Conservation (phyloP, 2,888 invertebrate genomes). For the Taenaris catops region DNA sequence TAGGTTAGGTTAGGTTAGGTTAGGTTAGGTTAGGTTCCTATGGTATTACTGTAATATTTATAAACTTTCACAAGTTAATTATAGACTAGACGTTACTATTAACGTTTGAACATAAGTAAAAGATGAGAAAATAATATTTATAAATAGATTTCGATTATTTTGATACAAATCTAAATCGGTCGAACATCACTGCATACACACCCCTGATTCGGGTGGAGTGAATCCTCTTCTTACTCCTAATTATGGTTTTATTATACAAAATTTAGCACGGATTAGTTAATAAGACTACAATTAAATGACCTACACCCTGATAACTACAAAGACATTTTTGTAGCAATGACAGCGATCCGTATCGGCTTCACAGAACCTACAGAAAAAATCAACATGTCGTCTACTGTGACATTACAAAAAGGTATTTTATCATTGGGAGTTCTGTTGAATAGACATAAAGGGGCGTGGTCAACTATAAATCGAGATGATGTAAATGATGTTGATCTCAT, state of each 20-base stretch:
- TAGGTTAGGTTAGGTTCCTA: too few species aligned
- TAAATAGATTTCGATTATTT: slow-evolving; percentile 80
- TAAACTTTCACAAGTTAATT: slow-evolving; percentile 77
- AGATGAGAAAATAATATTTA: slow-evolving; percentile 80
- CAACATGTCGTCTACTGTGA: slow-evolving; percentile 75
- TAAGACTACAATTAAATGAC: slow-evolving; percentile 72
- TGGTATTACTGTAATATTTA: slow-evolving; percentile 75
- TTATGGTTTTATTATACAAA: slow-evolving; percentile 57
- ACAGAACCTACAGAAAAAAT: slow-evolving; percentile 77
- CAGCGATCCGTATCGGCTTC: slow-evolving; percentile 78
- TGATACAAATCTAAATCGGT: slow-evolving; percentile 77
- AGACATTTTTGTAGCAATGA: slow-evolving; percentile 79
- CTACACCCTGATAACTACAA: slow-evolving; percentile 79
- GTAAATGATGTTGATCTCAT: slow-evolving; percentile 31
- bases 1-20: too few species aligned
- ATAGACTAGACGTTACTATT: slow-evolving; percentile 78
- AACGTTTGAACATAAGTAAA: slow-evolving; percentile 79
- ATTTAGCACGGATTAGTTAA: slow-evolving; percentile 67
- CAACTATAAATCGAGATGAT: slow-evolving; percentile 48
- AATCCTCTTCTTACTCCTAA: slow-evolving; percentile 69
- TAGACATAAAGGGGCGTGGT: slow-evolving; percentile 50
- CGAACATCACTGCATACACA: slow-evolving; percentile 74
- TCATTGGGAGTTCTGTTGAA: slow-evolving; percentile 56
- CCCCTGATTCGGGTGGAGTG: slow-evolving; percentile 73
- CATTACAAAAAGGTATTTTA: slow-evolving; percentile 65